Percentiles rank a stretch among this genome's conserved stretches.
These are phyloP conservation scores for Zonitis immaculata DNA, from an alignment of 2,888 invertebrate genomes.

Conservation along the genomic window DNA sequence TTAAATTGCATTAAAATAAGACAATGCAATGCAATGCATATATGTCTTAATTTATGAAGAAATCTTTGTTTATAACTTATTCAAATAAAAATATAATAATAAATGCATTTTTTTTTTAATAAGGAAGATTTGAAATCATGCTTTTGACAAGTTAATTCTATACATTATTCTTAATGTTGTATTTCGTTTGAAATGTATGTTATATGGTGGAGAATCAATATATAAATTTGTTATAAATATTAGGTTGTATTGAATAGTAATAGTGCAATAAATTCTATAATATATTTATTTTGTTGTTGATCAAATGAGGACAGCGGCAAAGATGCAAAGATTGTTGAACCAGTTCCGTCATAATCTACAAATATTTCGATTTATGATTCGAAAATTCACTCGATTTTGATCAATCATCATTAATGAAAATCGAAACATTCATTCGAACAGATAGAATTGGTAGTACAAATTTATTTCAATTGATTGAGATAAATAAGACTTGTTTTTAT, in stretches of 20 bases:
- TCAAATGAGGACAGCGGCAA: not conserved
- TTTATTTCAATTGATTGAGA: too few species aligned
- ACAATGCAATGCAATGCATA: too few species aligned
- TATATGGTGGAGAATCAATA: not conserved
- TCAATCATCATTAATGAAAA: too few species aligned
- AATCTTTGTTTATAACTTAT: too few species aligned
- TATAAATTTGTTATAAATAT: not conserved
- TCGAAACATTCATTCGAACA: too few species aligned
- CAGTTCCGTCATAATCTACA: not conserved
- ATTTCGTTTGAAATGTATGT: not conserved
- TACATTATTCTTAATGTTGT: not conserved
- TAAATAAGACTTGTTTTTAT: too few species aligned
- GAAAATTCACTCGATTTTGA: not conserved
- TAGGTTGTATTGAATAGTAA: not conserved
- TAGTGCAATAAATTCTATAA: not conserved
- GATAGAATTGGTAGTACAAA: too few species aligned
- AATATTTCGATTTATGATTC: not conserved
- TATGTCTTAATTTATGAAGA: too few species aligned
- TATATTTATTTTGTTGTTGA: not conserved
- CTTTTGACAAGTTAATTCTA: not conserved
- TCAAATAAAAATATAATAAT: too few species aligned
- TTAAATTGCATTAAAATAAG: too few species aligned
- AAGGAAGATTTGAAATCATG: not conserved
- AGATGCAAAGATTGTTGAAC: not conserved
- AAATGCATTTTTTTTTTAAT: too few species aligned